Evolutionary conservation across 2,113 vertebrate species (phyloP).

Genomic region (Zosterops pallidus): DNA sequence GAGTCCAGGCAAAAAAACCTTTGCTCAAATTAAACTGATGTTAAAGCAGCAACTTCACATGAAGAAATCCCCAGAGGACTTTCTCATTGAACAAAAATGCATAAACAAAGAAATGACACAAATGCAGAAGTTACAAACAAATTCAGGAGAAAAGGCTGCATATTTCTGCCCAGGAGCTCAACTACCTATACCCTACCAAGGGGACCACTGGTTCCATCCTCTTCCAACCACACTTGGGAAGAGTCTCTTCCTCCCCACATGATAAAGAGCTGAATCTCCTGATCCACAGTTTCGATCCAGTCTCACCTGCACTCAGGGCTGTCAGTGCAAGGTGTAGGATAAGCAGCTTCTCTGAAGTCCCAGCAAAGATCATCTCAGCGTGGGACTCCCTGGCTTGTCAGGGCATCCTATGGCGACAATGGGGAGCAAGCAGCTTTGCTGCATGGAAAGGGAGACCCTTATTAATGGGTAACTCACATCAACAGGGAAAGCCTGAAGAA

Average conservation of each 20-base stretch:
- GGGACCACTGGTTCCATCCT: background rate
- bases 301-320: background rate
- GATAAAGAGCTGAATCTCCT: background rate
- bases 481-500: background rate
- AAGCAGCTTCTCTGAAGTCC: background rate
- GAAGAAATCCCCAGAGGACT: background rate
- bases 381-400: background rate
- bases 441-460: accelerated
- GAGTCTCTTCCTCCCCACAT: background rate
- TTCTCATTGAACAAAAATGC: background rate
- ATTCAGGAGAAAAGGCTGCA: background rate
- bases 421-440: background rate
- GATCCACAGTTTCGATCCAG: accelerated
- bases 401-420: accelerated
- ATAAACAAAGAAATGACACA: background rate
- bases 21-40: background rate
- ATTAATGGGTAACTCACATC: accelerated
- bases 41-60: background rate
- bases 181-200: background rate
- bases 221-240: background rate
- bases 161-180: background rate
- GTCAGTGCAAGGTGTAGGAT: background rate
- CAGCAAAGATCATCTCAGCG: accelerated
- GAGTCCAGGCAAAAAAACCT: background rate
- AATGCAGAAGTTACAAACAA: background rate